Evolutionary conservation across 2,888 invertebrate genomes (phyloP), one percentile per base, ranked within the genome.

Genomic region (Netelia melanura): DNA sequence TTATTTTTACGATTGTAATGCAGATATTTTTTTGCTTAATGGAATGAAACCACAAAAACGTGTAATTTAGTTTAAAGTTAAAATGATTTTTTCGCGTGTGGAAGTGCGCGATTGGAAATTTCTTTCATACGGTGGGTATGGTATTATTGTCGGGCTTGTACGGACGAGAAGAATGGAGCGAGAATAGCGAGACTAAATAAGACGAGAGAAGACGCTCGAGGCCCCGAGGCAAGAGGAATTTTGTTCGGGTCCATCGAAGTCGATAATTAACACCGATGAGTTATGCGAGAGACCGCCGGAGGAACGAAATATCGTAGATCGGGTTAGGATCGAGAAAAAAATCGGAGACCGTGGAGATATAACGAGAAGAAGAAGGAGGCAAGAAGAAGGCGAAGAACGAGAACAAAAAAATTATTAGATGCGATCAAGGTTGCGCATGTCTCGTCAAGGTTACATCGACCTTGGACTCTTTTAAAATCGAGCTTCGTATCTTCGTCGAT

Each of bases 211-310:
- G 54, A 54, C 14, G 44, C 21, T 25, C 61, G 30, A 14, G 76
- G 43, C n/a, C 58, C 17, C 44, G 70, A 70, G 48, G 62, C 10
- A 58, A 70, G 58, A 67, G 9, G 54, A 67, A 74, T 67, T 72
- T 65, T 38, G 68, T 56, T 68, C 44, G 48, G 75, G 54, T 78
- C 80, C 78, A 61, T 80, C 70, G 61, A 30, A 62, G 81, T 62
- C 70, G 76, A 82, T 87, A 82, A 86, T 87, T 82, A 84, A 83
- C 74, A 54, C 52, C 56, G 70, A 54, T 78, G 80, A 85, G 74
- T 83, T 83, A 86, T 74, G 78, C 71, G 71, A 68, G 81, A 74
- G 56, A 74, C 71, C 61, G 64, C 30, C 79, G 68, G 72, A 64
- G 56, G 70, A 58, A 68, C 72, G 44, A 48, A 62, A 48, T 38